phyloP scores from a whole-genome alignment of 64 coral and sea anemone species.

The Porites australiensis region DNA sequence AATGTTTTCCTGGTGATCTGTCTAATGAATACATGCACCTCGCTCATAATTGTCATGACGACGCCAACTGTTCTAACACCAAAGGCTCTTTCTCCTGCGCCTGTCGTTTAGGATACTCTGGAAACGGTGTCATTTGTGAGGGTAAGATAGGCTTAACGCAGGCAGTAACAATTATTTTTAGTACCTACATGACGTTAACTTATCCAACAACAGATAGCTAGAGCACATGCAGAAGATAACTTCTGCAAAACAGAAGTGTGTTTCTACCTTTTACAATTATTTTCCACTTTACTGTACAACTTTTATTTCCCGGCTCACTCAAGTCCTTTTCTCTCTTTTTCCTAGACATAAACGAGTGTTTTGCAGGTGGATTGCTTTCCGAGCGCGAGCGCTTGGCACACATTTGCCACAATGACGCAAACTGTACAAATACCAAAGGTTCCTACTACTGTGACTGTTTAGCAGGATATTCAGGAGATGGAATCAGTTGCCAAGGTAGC shows the following conservation, averaged over 20 bases:
- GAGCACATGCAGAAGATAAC: too few relatives aligned
- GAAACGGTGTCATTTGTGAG: constrained; percentile 51
- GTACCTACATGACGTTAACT: too few relatives aligned
- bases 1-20: constrained; percentile 5
- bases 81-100: constrained; percentile 70
- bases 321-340: neutral
- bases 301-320: neutral
- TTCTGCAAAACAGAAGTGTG: too few relatives aligned
- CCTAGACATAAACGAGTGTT: constrained; percentile 80
- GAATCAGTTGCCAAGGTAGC: constrained; percentile 66
- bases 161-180: too few relatives aligned
- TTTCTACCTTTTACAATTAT: too few relatives aligned
- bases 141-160: neutral
- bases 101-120: constrained; percentile 58
- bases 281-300: too few relatives aligned
- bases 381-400: constrained; percentile 65
- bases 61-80: constrained; percentile 69
- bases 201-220: too few relatives aligned
- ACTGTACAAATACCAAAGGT: constrained; percentile 93
- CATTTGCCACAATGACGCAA: constrained; percentile 77
- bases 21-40: neutral
- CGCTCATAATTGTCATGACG: constrained; percentile 46
- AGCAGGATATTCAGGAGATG: constrained; percentile 86
- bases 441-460: constrained; percentile 81
- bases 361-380: constrained; percentile 38